phyloP scores from a whole-genome alignment of 92 coral and sea anemone species.

The Pocillopora grandis region DNA sequence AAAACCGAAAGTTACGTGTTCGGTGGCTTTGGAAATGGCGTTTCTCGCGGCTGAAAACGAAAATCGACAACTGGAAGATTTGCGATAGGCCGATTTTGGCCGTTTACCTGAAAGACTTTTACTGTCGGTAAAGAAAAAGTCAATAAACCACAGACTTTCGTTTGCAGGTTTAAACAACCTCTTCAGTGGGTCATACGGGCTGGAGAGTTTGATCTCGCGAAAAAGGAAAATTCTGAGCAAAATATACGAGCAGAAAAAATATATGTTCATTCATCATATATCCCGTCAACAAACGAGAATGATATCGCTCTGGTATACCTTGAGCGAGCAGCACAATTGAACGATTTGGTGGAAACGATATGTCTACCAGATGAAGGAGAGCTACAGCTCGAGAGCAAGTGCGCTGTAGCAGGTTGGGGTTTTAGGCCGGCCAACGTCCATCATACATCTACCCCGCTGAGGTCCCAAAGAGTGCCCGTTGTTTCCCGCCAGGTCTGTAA shows the following conservation, averaged over 20 bases:
- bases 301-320: constrained; percentile 82
- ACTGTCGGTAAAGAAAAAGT: neutral
- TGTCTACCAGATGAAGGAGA: constrained; percentile 61
- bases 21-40: too few relatives aligned
- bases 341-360: constrained; percentile 62
- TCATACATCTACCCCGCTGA: constrained; percentile 51
- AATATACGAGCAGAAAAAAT: constrained; percentile 55
- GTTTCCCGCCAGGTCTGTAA: constrained; percentile 71
- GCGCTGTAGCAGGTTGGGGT: constrained; percentile 88
- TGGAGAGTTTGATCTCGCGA: constrained; percentile 73
- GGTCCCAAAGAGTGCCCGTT: constrained; percentile 59
- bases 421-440: constrained; percentile 26
- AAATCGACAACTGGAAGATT: too few relatives aligned
- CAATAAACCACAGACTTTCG: neutral
- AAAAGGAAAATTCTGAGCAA: constrained; percentile 62
- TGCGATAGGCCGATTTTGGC: too few relatives aligned
- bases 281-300: constrained; percentile 62
- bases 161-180: constrained; percentile 63
- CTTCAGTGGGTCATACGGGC: constrained; percentile 70
- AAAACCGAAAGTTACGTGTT: too few relatives aligned
- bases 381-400: constrained; percentile 55
- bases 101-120: neutral
- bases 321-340: constrained; percentile 52
- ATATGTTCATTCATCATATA: constrained; percentile 75
- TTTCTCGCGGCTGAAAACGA: too few relatives aligned